These are phyloP conservation scores for Stegodyphus mimosarum DNA, from an alignment of 1,140 invertebrate species.

Conservation along the genomic window DNA sequence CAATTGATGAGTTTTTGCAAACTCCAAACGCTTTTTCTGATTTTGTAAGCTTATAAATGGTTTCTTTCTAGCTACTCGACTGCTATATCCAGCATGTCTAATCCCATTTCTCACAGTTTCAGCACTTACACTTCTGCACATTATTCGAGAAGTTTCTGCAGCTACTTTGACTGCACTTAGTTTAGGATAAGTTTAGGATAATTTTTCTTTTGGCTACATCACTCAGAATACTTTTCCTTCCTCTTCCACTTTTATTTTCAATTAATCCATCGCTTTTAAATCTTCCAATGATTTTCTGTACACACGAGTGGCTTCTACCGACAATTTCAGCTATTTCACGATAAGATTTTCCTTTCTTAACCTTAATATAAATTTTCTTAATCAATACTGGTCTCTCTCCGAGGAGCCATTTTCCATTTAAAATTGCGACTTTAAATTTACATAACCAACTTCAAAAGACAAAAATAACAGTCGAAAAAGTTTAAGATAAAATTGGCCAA, in stretches of 20 bases:
- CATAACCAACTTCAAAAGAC: too few relatives aligned
- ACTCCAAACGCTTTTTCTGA: constrained; percentile 6
- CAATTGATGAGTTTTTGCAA: constrained; percentile 13
- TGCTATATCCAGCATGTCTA: neutral
- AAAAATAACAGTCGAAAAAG: too few relatives aligned
- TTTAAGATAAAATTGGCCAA: too few relatives aligned
- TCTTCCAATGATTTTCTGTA: constrained; percentile 17
- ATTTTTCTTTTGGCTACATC: too few relatives aligned
- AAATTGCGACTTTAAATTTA: too few relatives aligned
- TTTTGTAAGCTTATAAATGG: neutral
- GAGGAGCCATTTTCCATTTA: too few relatives aligned
- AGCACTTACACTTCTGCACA: constrained; percentile 15
- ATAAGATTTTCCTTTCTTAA: neutral
- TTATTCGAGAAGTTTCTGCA: constrained; percentile 22
- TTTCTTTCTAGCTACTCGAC: constrained; percentile 12
- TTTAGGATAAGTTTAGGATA: too few relatives aligned
- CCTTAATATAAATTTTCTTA: too few relatives aligned
- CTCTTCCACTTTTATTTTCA: constrained; percentile 17
- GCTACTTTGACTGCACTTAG: constrained; percentile 17
- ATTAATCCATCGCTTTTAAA: constrained; percentile 15
- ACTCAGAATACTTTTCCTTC: neutral
- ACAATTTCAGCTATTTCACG: constrained; percentile 8
- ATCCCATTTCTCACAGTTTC: constrained; percentile 18
- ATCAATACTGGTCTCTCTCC: too few relatives aligned
- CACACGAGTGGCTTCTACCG: constrained; percentile 11